A percentile compares a stretch with the other conserved stretches of the same genome.
Conservation (phyloP, 2,888 invertebrate genomes). For the Parnassius apollo region DNA sequence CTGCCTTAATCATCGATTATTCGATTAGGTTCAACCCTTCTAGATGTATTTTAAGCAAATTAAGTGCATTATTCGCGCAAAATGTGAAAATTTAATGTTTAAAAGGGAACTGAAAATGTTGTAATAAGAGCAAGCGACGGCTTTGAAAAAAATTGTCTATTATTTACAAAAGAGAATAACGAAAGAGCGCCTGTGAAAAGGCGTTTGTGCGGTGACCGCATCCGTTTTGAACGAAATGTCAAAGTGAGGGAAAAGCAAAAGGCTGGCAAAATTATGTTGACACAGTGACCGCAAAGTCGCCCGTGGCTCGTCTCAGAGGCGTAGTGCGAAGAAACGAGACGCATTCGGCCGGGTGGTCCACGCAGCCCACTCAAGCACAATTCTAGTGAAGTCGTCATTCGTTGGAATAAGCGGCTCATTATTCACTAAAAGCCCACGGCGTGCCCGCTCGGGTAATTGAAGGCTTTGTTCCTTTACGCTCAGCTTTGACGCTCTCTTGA, state of each 20-base stretch:
- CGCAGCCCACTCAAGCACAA: constrained; percentile 64
- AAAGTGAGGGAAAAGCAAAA: constrained; percentile 60
- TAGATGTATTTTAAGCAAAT: constrained; percentile 5
- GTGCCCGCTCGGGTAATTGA: constrained; percentile 76
- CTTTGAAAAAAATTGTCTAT: constrained; percentile 14
- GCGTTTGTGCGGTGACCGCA: constrained; percentile 60
- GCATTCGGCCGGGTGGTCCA: constrained; percentile 56
- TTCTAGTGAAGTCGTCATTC: constrained; percentile 72
- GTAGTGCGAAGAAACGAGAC: constrained; percentile 21
- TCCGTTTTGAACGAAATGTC: constrained; percentile 70
- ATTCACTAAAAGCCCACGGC: constrained; percentile 80
- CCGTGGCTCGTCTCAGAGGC: constrained; percentile 28
- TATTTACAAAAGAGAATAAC: constrained; percentile 25
- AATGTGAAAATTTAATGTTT: background rate
- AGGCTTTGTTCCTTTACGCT: constrained; percentile 76
- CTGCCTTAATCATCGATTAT: constrained; percentile 21
- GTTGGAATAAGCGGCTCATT: constrained; percentile 76
- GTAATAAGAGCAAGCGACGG: constrained; percentile 1
- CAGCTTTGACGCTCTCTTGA: constrained; percentile 67
- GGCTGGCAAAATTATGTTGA: constrained; percentile 63
- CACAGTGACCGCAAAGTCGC: constrained; percentile 49
- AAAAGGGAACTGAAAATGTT: constrained; percentile 1
- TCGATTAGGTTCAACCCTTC: constrained; percentile 13
- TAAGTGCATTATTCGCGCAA: background rate
- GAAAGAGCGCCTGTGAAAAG: constrained; percentile 50